These are phyloP conservation scores for Zosterops borbonicus DNA, from an alignment of 2,113 vertebrate species.

Conservation along the genomic window DNA sequence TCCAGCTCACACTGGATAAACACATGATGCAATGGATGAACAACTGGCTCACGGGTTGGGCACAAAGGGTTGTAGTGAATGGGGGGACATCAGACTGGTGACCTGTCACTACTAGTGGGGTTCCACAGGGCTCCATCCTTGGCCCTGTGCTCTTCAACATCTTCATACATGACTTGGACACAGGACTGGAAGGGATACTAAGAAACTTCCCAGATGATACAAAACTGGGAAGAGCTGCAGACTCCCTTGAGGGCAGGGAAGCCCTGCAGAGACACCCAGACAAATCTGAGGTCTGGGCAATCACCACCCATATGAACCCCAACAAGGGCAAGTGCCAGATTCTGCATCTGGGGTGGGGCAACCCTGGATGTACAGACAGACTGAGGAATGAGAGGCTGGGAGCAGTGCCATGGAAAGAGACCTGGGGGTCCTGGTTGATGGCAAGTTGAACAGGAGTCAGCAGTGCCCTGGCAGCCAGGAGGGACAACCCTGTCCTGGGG, in stretches of 20 bases:
- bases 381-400: neutral
- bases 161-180: neutral
- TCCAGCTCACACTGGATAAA: neutral
- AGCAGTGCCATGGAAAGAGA: neutral
- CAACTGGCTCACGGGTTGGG: neutral
- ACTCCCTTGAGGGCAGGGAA: neutral
- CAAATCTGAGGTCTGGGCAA: neutral
- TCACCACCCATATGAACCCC: neutral
- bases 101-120: neutral
- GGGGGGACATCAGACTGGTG: neutral
- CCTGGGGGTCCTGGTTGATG: rapidly evolving
- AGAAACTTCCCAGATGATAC: too few species aligned
- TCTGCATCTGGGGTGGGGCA: neutral
- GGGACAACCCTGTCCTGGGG: neutral
- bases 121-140: neutral
- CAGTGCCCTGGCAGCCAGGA: neutral
- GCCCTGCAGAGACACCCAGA: neutral
- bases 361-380: neutral
- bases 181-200: neutral
- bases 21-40: too few species aligned
- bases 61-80: neutral
- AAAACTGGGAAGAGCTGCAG: neutral
- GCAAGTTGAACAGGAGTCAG: neutral
- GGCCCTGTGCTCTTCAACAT: neutral
- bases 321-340: rapidly evolving